Evolutionary conservation across 2,113 vertebrate species (phyloP).

Genomic region (Pseudorectes ferrugineus): DNA sequence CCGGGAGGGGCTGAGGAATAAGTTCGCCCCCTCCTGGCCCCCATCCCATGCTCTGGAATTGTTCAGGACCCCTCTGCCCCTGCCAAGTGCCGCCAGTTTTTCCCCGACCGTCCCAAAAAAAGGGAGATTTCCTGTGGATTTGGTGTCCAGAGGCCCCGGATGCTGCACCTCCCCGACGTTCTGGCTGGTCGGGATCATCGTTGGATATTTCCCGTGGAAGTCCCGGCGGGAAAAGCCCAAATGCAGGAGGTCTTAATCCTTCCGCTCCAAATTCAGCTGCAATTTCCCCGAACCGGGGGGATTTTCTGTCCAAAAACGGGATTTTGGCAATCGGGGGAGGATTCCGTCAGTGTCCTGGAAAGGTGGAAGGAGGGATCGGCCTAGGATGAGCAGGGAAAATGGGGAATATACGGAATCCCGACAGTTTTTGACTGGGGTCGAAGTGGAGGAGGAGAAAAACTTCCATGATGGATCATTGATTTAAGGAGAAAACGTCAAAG

Average conservation of each 20-base stretch:
- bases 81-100: rapidly evolving
- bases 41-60: neutral
- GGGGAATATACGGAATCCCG: rapidly evolving
- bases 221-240: neutral
- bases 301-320: neutral
- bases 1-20: neutral
- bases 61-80: neutral
- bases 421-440: rapidly evolving
- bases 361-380: neutral
- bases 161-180: rapidly evolving
- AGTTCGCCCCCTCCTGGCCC: neutral
- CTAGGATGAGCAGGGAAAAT: neutral
- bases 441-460: neutral
- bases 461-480: rapidly evolving
- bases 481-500: neutral
- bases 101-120: neutral
- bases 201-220: neutral
- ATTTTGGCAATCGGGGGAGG: neutral
- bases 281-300: neutral
- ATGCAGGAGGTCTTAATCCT: neutral
- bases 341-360: neutral
- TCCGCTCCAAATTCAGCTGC: too few species aligned
- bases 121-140: neutral
- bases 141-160: too few species aligned
- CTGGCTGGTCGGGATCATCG: neutral